Evolutionary conservation across 2,888 invertebrate species (phyloP), one percentile per base, ranked within the genome.

Genomic region (Odontothrips loti): DNA sequence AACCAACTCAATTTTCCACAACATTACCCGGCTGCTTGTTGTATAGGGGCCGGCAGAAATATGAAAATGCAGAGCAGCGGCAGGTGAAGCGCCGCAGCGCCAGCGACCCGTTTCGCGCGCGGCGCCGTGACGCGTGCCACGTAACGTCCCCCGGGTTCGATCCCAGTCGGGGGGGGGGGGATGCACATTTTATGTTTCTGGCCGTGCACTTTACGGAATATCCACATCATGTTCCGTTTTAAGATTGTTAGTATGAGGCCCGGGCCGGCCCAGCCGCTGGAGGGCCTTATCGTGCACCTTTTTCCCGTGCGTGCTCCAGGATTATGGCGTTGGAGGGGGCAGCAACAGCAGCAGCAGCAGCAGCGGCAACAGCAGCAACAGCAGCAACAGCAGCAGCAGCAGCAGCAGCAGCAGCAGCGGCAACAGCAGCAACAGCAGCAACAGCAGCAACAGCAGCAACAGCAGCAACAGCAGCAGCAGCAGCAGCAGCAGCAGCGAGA

Each of bases 1-100:
- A 75, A 27, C 68, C 68, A 75, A 75, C 68, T 75, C 68, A 23
- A 75, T 75, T 75, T 75, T 75, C 68, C 68, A 75, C 68, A 27
- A 75, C 68, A 75, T 75, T 75, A 75, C 68, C 68, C 23, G 23
- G 23, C 23, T 27, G 68, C 58, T 58, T 58, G 58, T 58, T 58
- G 58, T 58, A 58, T 58, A 17, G 58, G 17, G 58, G 58, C 58
- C 58, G 68, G 27, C 27, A 75, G 27, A 75, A 75, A 75, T 75
- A 75, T 75, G 68, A 75, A 75, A 75, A 75, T 75, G 68, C 68
- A 75, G 68, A 23, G 12, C 27, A 8, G 68, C 68, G 12, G 8
- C 23, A 75, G 68, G 68, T 23, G 12, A 12, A 75, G 68, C 34
- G 6, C 68, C 11, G 8, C 9, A n/a, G 63, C n/a, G 23, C 23